These are phyloP conservation scores for Bacillus rossius DNA, from an alignment of 1,140 invertebrate species.

Conservation along the genomic window DNA sequence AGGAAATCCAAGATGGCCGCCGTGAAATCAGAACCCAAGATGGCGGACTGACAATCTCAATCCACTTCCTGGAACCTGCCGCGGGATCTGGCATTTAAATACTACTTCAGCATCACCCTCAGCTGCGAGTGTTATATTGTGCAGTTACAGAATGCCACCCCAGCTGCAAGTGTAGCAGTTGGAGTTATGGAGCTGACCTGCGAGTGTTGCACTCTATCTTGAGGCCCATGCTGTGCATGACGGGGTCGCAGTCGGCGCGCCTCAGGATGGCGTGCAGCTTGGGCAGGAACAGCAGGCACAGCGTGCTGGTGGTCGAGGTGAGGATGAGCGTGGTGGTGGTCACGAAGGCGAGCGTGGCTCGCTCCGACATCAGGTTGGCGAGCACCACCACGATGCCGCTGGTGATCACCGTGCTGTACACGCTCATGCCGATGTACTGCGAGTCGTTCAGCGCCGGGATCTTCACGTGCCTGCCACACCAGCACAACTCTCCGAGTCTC, in stretches of 20 bases:
- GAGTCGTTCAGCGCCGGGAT: slow-evolving; percentile 97
- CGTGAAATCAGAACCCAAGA: too few relatives aligned
- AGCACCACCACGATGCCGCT: slow-evolving; percentile 78
- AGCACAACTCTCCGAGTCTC: slow-evolving; percentile 1
- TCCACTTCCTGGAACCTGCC: too few relatives aligned
- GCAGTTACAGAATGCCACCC: too few relatives aligned
- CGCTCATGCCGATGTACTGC: slow-evolving; percentile 91
- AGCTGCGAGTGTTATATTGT: too few relatives aligned
- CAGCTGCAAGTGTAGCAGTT: too few relatives aligned
- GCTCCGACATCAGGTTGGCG: slow-evolving; percentile 77
- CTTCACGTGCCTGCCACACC: slow-evolving; percentile 69
- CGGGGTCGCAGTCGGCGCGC: slow-evolving; percentile 58
- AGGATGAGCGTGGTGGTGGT: slow-evolving; percentile 77
- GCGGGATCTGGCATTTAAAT: too few relatives aligned
- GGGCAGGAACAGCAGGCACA: slow-evolving; percentile 82
- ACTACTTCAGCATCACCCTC: too few relatives aligned
- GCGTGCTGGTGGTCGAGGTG: slow-evolving; percentile 76
- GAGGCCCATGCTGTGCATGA: slow-evolving; percentile 81
- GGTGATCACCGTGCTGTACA: slow-evolving; percentile 88
- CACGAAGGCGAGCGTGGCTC: slow-evolving; percentile 77
- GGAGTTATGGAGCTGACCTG: too few relatives aligned
- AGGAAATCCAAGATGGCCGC: too few relatives aligned
- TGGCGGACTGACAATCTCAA: too few relatives aligned
- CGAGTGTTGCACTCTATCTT: slow-evolving; percentile 85
- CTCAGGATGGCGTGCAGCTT: slow-evolving; percentile 64